phyloP scores from a whole-genome alignment of 1,140 invertebrate species.

The Agrypnia vestita region DNA sequence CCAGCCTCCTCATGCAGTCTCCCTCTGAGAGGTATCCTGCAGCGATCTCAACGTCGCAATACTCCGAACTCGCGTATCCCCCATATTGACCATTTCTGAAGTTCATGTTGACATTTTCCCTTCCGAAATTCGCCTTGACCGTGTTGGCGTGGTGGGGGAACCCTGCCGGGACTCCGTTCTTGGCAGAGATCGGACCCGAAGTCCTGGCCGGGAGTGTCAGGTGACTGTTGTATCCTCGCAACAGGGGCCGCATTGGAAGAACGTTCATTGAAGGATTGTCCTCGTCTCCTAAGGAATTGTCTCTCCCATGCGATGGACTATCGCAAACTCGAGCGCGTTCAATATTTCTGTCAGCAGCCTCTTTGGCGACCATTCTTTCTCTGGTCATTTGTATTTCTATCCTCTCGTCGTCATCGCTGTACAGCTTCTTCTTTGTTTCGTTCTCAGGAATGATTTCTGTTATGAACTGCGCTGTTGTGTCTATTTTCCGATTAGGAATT shows the following conservation, averaged over 20 bases:
- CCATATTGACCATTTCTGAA: constrained; percentile 69
- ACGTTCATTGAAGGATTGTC: constrained; percentile 87
- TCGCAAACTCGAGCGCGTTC: constrained; percentile 67
- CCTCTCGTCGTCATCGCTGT: constrained; percentile 51
- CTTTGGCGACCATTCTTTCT: constrained; percentile 42
- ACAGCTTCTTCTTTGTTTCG: constrained; percentile 61
- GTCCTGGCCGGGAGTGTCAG: constrained; percentile 80
- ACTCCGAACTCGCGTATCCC: constrained; percentile 74
- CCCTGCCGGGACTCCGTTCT: constrained; percentile 64
- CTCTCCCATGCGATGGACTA: constrained; percentile 70
- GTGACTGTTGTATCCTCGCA: constrained; percentile 86
- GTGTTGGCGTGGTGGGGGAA: constrained; percentile 75
- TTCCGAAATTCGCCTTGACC: constrained; percentile 72
- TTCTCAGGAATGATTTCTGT: constrained; percentile 71
- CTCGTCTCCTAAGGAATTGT: constrained; percentile 78
- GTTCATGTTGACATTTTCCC: constrained; percentile 68
- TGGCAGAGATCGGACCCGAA: constrained; percentile 70
- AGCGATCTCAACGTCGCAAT: constrained; percentile 74
- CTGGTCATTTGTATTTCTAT: constrained; percentile 36
- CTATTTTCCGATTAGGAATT: constrained; percentile 75
- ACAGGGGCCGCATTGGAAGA: constrained; percentile 93
- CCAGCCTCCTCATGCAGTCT: constrained; percentile 73
- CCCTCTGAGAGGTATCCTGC: constrained; percentile 77
- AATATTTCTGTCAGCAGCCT: constrained; percentile 61
- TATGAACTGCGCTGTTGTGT: constrained; percentile 70